Conservation (phyloP, 2,113 vertebrate genomes). For the Hystrix cristata region DNA sequence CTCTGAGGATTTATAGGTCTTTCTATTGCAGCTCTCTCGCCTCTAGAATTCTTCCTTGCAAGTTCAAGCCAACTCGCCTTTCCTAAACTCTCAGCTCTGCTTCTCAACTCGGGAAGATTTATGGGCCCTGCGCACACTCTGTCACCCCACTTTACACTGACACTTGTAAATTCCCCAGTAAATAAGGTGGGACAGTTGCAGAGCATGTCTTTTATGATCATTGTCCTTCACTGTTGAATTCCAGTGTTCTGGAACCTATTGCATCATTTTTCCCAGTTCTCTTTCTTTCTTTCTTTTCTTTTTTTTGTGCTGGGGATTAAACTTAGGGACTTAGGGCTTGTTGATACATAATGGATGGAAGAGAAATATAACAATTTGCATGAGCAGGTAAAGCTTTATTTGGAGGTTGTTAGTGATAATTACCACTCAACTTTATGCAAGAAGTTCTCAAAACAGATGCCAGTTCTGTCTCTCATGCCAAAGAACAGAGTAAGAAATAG, state of each 20-base stretch:
- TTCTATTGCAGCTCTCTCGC: neutral
- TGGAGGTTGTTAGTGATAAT: neutral
- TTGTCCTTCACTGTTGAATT: neutral
- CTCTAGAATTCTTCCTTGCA: neutral
- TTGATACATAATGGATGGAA: neutral
- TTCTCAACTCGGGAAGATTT: neutral
- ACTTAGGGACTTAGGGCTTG: neutral
- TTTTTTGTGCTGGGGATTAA: no score
- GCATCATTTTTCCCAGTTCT: neutral
- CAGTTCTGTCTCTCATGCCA: neutral
- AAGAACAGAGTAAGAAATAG: neutral
- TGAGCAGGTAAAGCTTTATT: neutral
- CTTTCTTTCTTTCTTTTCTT: no score
- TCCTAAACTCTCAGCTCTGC: neutral
- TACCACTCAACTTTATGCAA: neutral
- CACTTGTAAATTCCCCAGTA: neutral
- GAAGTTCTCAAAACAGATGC: neutral
- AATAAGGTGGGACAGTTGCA: neutral
- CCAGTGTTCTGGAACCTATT: neutral
- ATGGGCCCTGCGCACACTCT: no score
- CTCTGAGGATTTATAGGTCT: no score
- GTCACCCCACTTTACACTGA: no score
- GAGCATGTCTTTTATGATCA: neutral
- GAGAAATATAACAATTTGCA: neutral
- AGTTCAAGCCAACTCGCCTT: neutral